Base-by-base conservation (phyloP, 2,888 invertebrate species). In the Tiliacea citrago region DNA sequence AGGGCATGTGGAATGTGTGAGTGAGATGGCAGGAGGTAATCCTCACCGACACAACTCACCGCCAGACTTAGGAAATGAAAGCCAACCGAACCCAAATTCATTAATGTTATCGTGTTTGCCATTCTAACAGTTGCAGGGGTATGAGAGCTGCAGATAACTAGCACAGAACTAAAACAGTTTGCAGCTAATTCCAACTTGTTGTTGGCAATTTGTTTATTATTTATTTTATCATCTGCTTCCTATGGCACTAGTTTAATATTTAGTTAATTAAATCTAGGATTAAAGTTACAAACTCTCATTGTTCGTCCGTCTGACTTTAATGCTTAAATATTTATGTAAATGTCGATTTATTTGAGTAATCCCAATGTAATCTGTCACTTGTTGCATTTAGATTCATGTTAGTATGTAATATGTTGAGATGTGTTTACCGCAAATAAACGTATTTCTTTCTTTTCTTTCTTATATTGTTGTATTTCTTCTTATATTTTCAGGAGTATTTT, bases 71-170 rank as follows among this genome's bases (percentile, higher is more conserved):
- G 92, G 92, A 92, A 93, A 93, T 93, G 93, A 92, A 93, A 93
- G 91, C 91, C 90, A 91, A 88, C 91, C 90, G 90, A 93, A 93
- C 93, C 92, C 91, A 93, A 93, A 94, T 94, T 93, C 92, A 93
- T 93, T 93, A 93, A 91, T 92, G 92, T 92, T 93, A 93, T 93
- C 93, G 90, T 91, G 89, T 90, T 90, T 90, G 89, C 92, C 90
- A 91, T 92, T 90, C 92, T 87, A 87, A 89, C 86, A 87, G 86
- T 88, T 89, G 89, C 90, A 88, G 86, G 87, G 88, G 88, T 87
- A 89, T 88, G 88, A 86, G 88, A 88, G 85, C 80, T 88, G 86
- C 84, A 90, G 88, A 91, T 89, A 90, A 81, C 81, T 82, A 76
- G 74, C 53, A 74, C 75, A 51, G 63, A 84, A 86, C 84, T 87